These are phyloP conservation scores for Brevimyrus niger DNA, from an alignment of 2,113 vertebrate genomes.

Conservation along the genomic window DNA sequence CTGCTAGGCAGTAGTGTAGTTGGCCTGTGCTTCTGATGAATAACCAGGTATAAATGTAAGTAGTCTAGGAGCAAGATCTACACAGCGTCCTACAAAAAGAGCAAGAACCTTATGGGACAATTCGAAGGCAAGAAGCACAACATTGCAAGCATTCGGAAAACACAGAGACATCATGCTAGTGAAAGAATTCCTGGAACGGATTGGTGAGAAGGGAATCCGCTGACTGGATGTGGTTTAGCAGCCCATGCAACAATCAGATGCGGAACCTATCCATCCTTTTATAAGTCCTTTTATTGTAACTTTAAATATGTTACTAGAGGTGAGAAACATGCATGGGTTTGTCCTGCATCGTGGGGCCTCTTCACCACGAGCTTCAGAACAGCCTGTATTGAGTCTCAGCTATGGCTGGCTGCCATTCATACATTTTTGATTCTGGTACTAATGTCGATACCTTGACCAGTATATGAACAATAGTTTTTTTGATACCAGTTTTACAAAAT, in stretches of 20 bases:
- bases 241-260: not conserved
- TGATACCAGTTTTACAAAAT: too few relatives aligned
- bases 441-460: not conserved
- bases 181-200: not conserved
- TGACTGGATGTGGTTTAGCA: not conserved
- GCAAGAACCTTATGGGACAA: not conserved
- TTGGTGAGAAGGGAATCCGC: not conserved
- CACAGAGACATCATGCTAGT: not conserved
- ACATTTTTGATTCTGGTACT: too few relatives aligned
- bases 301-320: not conserved
- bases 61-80: not conserved
- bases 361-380: not conserved
- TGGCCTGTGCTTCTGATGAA: not conserved
- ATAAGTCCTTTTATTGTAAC: too few relatives aligned
- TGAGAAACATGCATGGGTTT: not conserved
- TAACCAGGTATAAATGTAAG: not conserved
- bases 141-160: not conserved
- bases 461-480: too few relatives aligned
- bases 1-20: not conserved
- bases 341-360: not conserved
- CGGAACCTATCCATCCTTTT: not conserved
- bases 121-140: not conserved
- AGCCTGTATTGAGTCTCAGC: not conserved
- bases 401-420: not conserved
- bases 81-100: not conserved